phyloP scores from a whole-genome alignment of 1,140 invertebrate genomes.

The Andricus grossulariae region DNA sequence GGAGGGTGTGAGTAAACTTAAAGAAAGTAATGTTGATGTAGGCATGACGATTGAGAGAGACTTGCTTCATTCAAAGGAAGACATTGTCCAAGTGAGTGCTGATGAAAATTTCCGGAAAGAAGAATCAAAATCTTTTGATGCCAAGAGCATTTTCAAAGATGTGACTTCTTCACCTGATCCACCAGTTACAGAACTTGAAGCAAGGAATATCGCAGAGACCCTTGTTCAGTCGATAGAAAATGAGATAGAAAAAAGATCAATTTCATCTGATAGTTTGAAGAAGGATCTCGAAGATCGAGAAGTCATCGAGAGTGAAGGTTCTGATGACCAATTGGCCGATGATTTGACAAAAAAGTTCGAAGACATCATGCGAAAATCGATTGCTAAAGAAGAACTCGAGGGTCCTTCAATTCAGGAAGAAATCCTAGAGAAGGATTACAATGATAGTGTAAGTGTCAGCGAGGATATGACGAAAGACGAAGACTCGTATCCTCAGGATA shows the following conservation, averaged over 20 bases:
- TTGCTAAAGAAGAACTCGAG: conserved; percentile 35
- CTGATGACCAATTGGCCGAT: conserved; percentile 66
- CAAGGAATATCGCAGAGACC: conserved; percentile 63
- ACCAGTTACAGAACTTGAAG: conserved; percentile 61
- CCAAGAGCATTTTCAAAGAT: conserved; percentile 47
- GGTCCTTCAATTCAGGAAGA: conserved; percentile 45
- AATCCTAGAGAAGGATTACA: conserved; percentile 54
- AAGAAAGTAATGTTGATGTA: conserved; percentile 60
- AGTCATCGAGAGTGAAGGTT: conserved; percentile 55
- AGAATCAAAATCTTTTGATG: conserved; percentile 46
- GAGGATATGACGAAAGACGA: conserved; percentile 70
- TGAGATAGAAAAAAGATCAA: conserved; percentile 65
- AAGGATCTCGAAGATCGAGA: conserved; percentile 53
- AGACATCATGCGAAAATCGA: conserved; percentile 57
- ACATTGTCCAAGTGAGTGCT: conserved; percentile 46
- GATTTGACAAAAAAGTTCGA: conserved; percentile 69
- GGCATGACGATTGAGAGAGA: conserved; percentile 62
- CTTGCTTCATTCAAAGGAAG: conserved; percentile 38
- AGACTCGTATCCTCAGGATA: conserved; percentile 59
- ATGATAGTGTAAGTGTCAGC: conserved; percentile 63
- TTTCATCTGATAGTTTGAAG: conserved; percentile 47
- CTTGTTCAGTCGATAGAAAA: conserved; percentile 68
- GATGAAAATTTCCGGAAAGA: conserved; percentile 60
- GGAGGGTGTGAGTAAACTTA: conserved; percentile 49
- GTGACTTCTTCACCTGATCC: conserved; percentile 41